phyloP scores from a whole-genome alignment of 2,113 vertebrate species.

The Speoplatyrhinus poulsoni region DNA sequence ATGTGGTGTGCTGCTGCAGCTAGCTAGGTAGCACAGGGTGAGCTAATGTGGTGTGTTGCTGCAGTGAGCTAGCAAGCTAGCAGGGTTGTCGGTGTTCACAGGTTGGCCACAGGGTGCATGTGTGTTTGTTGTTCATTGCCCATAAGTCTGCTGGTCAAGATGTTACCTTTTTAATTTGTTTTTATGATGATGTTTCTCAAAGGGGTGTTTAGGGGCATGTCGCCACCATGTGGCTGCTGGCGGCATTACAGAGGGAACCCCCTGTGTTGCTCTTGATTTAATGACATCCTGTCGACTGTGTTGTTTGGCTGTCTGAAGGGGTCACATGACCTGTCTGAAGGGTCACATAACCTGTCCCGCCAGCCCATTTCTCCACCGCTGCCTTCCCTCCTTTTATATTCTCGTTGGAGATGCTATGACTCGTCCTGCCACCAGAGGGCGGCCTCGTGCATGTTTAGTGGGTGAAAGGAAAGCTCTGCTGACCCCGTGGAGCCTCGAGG shows the following conservation, averaged over 20 bases:
- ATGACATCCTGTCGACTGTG: conserved; percentile 36
- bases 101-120: conserved; percentile 26
- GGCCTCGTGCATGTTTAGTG: conserved; percentile 56
- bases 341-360: background rate
- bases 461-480: too few species aligned
- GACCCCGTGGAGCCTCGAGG: too few species aligned
- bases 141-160: conserved; percentile 53
- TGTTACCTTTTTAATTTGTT: conserved; percentile 9
- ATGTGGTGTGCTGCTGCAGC: conserved; percentile 56
- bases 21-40: conserved; percentile 2
- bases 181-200: background rate
- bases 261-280: conserved; percentile 12
- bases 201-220: conserved; percentile 44
- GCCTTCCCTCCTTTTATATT: conserved; percentile 6
- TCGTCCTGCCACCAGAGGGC: conserved; percentile 43
- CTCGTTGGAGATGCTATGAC: conserved; percentile 62
- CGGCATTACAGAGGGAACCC: background rate
- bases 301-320: conserved; percentile 53
- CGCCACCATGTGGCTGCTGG: conserved; percentile 57
- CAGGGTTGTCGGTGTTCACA: background rate
- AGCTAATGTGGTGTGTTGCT: conserved; percentile 45
- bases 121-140: conserved; percentile 45
- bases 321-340: conserved; percentile 25
- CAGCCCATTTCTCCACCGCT: background rate
- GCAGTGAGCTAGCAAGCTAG: conserved; percentile 9